Conservation (phyloP, 2,888 invertebrate genomes). For the Serrognathus titanus region DNA sequence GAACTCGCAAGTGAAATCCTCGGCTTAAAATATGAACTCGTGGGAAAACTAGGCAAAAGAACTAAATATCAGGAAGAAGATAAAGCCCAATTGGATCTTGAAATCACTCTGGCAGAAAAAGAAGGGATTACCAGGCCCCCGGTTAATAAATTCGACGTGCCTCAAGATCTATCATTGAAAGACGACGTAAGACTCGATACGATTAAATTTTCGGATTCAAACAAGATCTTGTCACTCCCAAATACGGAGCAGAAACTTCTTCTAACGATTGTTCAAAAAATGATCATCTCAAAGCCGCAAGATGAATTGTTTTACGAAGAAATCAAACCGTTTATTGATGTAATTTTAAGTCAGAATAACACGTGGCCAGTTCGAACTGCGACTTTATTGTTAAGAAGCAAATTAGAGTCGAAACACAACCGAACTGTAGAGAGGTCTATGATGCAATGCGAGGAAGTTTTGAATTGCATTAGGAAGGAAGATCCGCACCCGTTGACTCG, state of each 20-base stretch:
- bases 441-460: constrained; percentile 78
- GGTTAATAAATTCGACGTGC: constrained; percentile 56
- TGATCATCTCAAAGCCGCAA: constrained; percentile 71
- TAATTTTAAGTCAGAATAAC: constrained; percentile 60
- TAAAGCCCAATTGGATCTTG: constrained; percentile 77
- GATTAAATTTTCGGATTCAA: constrained; percentile 66
- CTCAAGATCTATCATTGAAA: constrained; percentile 67
- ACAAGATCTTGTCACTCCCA: constrained; percentile 51
- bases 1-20: constrained; percentile 60
- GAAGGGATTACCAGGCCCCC: constrained; percentile 48
- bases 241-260: constrained; percentile 77
- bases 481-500: constrained; percentile 50
- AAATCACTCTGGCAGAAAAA: constrained; percentile 54
- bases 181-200: constrained; percentile 85
- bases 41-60: constrained; percentile 81
- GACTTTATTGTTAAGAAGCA: constrained; percentile 72
- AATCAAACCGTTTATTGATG: constrained; percentile 70
- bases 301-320: constrained; percentile 81
- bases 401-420: constrained; percentile 71
- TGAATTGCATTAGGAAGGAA: constrained; percentile 54
- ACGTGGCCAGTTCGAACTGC: constrained; percentile 75
- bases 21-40: constrained; percentile 64
- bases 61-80: constrained; percentile 84
- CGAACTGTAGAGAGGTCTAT: constrained; percentile 86
- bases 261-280: constrained; percentile 69